Evolutionary conservation across 2,888 invertebrate species (phyloP).

Genomic region (Julus scandinavius): DNA sequence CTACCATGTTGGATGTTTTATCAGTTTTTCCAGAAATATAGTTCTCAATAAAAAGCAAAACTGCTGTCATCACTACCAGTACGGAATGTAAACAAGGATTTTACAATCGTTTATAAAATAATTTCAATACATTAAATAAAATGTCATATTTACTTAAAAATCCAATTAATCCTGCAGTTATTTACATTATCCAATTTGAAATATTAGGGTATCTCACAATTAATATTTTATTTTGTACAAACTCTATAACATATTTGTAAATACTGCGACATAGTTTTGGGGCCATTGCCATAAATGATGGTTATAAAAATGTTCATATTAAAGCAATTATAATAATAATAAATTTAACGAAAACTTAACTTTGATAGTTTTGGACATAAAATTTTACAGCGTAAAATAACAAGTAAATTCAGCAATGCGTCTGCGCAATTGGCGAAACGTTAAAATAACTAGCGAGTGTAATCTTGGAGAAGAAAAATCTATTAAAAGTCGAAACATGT

Average conservation of each 20-base stretch:
- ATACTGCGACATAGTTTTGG: not conserved
- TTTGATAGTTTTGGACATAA: not conserved
- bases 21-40: too few relatives aligned
- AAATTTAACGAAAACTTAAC: constrained; percentile 30
- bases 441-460: not conserved
- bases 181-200: too few relatives aligned
- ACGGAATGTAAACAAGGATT: too few relatives aligned
- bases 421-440: not conserved
- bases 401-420: not conserved
- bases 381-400: not conserved
- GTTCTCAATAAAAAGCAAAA: too few relatives aligned
- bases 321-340: constrained; percentile 15
- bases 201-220: not conserved
- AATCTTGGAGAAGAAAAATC: not conserved
- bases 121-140: too few relatives aligned
- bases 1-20: too few relatives aligned
- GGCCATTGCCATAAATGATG: not conserved
- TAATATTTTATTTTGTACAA: not conserved
- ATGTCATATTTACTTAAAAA: too few relatives aligned
- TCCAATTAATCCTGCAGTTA: too few relatives aligned
- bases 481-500: constrained; percentile 25
- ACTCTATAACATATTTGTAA: not conserved
- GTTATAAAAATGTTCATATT: not conserved
- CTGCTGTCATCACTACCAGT: too few relatives aligned
- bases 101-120: too few relatives aligned